These are phyloP conservation scores for Parambassis ranga DNA, from an alignment of 2,797 vertebrate species.

Conservation along the genomic window DNA sequence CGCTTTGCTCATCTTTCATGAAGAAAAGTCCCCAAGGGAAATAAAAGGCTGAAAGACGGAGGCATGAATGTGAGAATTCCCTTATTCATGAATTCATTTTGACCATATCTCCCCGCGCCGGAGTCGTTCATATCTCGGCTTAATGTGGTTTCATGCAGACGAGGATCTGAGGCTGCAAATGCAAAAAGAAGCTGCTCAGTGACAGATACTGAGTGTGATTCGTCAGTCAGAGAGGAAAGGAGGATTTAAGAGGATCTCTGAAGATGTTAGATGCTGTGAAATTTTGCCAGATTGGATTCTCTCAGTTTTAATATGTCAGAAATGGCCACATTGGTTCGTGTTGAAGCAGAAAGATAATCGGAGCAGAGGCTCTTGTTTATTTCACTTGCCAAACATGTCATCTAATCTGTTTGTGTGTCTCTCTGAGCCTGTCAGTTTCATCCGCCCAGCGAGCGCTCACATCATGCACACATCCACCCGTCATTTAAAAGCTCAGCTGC, in stretches of 20 bases:
- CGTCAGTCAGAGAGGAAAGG: neutral
- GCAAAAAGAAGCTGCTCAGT: neutral
- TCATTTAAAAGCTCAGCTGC: neutral
- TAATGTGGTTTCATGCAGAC: conserved; percentile 29
- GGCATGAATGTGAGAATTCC: neutral
- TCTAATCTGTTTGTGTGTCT: neutral
- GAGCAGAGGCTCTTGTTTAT: neutral
- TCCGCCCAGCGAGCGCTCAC: conserved; percentile 16
- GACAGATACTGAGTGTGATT: neutral
- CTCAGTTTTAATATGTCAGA: no score
- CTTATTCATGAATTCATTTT: conserved; percentile 31
- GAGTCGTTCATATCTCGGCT: conserved; percentile 2
- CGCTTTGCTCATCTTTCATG: conserved; percentile 24
- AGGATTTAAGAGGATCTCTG: neutral
- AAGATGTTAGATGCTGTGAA: neutral
- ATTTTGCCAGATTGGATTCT: neutral
- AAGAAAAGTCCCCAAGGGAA: conserved; percentile 28
- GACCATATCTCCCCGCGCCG: neutral
- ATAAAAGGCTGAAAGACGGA: conserved; percentile 13
- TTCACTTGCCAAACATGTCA: neutral
- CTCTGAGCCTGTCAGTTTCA: neutral
- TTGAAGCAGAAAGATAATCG: neutral
- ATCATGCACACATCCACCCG: conserved; percentile 11
- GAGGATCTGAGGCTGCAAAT: conserved; percentile 15
- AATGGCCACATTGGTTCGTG: no score